Conservation (phyloP, 2,113 vertebrate genomes). For the Sorex fumeus region DNA sequence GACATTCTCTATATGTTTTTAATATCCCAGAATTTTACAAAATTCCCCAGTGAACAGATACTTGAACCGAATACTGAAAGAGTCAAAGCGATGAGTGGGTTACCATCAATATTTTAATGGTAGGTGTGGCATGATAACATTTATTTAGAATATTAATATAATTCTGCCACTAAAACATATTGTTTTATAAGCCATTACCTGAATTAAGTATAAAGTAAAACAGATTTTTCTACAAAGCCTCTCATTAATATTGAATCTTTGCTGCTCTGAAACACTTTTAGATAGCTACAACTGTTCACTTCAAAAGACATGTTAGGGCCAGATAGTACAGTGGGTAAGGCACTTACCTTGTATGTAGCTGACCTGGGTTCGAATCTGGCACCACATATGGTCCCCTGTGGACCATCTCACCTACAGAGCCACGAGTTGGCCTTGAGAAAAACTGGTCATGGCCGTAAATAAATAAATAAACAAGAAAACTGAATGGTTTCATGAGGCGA, state of each 20-base stretch:
- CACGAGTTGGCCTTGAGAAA: too few species aligned
- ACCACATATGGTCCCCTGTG: too few species aligned
- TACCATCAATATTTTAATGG: too few species aligned
- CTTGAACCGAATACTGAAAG: background rate
- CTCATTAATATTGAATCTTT: background rate
- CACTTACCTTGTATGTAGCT: background rate
- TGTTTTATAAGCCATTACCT: too few species aligned
- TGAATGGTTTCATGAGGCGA: constrained; percentile 3
- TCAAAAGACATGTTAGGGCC: background rate
- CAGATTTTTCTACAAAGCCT: background rate
- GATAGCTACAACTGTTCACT: background rate
- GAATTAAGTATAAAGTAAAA: background rate
- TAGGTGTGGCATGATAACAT: too few species aligned
- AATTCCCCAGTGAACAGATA: background rate
- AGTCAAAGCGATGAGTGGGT: too few species aligned
- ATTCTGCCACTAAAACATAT: too few species aligned
- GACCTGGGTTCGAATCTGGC: background rate
- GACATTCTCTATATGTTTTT: background rate
- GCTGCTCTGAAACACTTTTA: background rate
- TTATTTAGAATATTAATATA: too few species aligned
- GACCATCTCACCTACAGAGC: too few species aligned
- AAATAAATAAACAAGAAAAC: background rate
- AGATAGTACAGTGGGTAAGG: background rate
- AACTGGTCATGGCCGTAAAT: too few species aligned
- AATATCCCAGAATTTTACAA: background rate